Conservation (phyloP, 2,113 vertebrate species). For the Thalassarche chlororhynchos region DNA sequence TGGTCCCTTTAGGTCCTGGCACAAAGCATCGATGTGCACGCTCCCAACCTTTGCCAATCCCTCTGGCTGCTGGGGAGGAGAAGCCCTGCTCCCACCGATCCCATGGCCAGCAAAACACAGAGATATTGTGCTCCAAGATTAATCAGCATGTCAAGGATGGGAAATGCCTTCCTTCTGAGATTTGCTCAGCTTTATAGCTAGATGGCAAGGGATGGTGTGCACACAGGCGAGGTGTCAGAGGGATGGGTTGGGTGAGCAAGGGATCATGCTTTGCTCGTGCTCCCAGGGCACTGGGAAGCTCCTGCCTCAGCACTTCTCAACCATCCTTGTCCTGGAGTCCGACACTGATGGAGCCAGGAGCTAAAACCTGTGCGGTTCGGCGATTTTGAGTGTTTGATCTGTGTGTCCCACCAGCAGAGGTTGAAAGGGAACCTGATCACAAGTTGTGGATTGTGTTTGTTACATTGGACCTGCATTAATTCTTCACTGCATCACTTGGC, state of each 20-base stretch:
- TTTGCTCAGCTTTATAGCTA: not conserved
- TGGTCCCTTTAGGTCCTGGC: not conserved
- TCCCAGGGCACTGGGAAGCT: not conserved
- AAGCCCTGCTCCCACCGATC: not conserved
- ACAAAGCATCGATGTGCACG: fast-evolving
- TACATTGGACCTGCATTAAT: not conserved
- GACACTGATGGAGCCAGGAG: not conserved
- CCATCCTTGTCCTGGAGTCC: not conserved
- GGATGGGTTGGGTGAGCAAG: fast-evolving
- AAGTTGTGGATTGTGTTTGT: not conserved
- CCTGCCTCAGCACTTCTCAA: not conserved
- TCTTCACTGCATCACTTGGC: not conserved
- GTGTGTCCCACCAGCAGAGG: not conserved
- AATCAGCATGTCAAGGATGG: not conserved
- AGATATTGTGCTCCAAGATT: not conserved
- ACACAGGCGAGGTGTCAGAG: not conserved
- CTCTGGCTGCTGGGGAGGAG: not conserved
- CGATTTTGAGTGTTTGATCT: not conserved
- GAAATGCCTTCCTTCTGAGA: not conserved
- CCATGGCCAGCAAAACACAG: not conserved
- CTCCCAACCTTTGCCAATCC: not conserved
- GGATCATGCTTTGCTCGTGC: not conserved
- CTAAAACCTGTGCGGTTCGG: fast-evolving
- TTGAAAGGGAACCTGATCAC: not conserved
- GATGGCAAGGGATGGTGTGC: not conserved